phyloP scores from a whole-genome alignment of 2,797 vertebrate genomes.

The Acanthurus tractus region DNA sequence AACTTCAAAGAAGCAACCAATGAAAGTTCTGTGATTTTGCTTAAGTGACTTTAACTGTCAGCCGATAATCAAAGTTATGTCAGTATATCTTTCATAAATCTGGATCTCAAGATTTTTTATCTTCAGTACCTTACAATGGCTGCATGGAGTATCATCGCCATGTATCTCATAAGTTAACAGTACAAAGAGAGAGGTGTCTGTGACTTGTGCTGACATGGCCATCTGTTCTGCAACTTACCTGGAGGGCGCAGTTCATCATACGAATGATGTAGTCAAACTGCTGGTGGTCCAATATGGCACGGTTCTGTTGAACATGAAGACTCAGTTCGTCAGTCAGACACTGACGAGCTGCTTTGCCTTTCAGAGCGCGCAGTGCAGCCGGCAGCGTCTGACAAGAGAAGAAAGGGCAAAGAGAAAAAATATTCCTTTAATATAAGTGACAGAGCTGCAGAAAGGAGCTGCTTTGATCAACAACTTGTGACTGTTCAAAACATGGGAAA shows the following conservation, averaged over 20 bases:
- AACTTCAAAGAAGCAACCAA: neutral
- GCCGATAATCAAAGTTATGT: neutral
- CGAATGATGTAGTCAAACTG: conserved; percentile 97
- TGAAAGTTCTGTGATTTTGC: neutral
- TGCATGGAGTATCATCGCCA: too few species aligned
- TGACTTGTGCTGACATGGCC: neutral
- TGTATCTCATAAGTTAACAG: neutral
- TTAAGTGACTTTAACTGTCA: neutral
- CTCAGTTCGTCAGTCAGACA: conserved; percentile 95
- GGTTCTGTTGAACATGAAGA: conserved; percentile 94
- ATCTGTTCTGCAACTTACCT: conserved; percentile 82
- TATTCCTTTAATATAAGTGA: neutral
- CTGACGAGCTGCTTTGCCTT: conserved; percentile 95
- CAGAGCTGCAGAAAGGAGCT: neutral
- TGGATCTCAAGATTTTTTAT: too few species aligned
- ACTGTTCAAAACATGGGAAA: neutral
- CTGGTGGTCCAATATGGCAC: conserved; percentile 96
- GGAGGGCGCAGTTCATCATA: conserved; percentile 98
- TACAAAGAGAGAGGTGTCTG: neutral
- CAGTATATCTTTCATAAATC: neutral
- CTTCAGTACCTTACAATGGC: too few species aligned
- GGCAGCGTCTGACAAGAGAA: conserved; percentile 88
- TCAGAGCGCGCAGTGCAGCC: conserved; percentile 95
- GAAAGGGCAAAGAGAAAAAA: conserved; percentile 3
- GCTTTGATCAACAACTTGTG: neutral